Evolutionary conservation across 2,797 vertebrate species (phyloP), one percentile per base, ranked within the genome.

Genomic region (Micromesistius poutassou): DNA sequence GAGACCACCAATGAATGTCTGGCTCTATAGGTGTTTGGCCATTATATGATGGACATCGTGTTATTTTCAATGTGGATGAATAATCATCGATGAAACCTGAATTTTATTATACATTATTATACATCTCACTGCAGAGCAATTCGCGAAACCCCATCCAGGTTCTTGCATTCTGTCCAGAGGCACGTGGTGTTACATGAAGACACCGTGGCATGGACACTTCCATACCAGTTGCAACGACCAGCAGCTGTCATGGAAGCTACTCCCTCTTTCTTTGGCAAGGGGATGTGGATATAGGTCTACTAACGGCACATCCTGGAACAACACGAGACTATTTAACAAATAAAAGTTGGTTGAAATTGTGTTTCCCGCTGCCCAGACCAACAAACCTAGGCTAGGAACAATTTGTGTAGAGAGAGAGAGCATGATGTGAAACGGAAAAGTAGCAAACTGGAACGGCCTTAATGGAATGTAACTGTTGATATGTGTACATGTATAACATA

Each of bases 191-290:
- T 14, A 30, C 30, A 71, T 14, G 68, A 62, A 62, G 55, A 62
- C 55, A 25, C 68, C 0, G 68, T 30, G 68, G 28, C 30, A 70
- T 30, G 66, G 28, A 30, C 14, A 31, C 28, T 71, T 5, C 14
- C 68, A 71, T 30, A 70, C 66, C 66, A 70, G 66, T 28, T 28
- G 66, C 66, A 9, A 70, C 28, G 30, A 31, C 68, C 68, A 71
- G 68, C 68, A 71, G 68, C 68, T 71, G 68, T 71, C 68, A 71
- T 31, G 30, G 68, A 22, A 71, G 31, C 28, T 3, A 71, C 68
- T 70, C 66, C 62, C n/a, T 22, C 46, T 13, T 40, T 68, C n/a
- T 71, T 71, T 30, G 28, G 66, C 66, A 70, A 30, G 66, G 9
- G 2, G 25, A 28, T 70, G 8, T 10, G 30, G 28, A 12, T 6